Base-by-base conservation (phyloP, 1,140 invertebrate genomes). In the Drosophila funebris region DNA sequence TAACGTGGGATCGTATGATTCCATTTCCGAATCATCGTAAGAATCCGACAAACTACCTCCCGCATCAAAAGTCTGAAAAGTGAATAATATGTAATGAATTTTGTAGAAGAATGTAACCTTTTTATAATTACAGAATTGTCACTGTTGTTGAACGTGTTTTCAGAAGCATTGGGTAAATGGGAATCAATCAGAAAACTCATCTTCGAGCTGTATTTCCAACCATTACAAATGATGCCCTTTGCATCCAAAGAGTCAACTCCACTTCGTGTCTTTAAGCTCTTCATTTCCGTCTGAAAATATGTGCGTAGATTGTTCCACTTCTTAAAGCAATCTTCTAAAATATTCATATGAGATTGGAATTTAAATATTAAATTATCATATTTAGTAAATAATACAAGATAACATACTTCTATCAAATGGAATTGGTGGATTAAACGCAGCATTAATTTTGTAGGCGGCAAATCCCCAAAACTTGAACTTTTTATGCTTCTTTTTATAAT, bases 241-340 rank as follows among this genome's bases (percentile, higher is more conserved):
- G 14, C 5, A 2, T 53, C 61, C 4, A 48, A 54, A 20, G 27
- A 9, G 7, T 24, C 36, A 7, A 36, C 27, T 3, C 14, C 36
- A 31, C 13, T 53, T 7, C 33, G 41, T 6, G 39, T 6, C 33
- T 62, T 62, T n/a, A 52, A 9, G 5, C 44, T 4, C 33, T 53
- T 64, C 1, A 31, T n/a, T 20, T 64, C 61, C 0, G 48, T 36
- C 14, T 43, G 36, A 3, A 43, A 64, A 54, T 64, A 64, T 1
- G 61, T 64, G 11, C 61, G 37, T 14, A 64, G 16, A 43, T 64
- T 64, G 37, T 64, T 53, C 61, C 61, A 64, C 41, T 64, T 64
- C 36, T 64, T 64, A 20, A 53, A 64, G 13, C 61, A 64, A 53
- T 64, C 61, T 9, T 44, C 61, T 64, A 8, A 0, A 5, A 4